Evolutionary conservation across 2,113 vertebrate genomes (phyloP).

Genomic region (Notarius quadriscutis): DNA sequence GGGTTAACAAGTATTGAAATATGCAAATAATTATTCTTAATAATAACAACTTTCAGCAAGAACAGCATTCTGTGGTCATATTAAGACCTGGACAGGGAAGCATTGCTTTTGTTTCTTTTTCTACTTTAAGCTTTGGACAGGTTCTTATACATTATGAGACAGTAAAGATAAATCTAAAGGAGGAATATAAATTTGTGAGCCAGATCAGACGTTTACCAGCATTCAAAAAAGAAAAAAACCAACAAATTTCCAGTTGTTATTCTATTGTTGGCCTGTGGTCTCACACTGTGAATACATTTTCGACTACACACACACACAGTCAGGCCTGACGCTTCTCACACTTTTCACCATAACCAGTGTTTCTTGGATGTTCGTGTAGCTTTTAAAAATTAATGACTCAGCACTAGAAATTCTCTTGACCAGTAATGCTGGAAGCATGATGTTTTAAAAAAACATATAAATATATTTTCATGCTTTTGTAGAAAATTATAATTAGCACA

Average conservation of each 20-base stretch:
- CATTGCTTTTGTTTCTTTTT: neutral
- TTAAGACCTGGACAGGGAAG: neutral
- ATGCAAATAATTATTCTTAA: too few species aligned
- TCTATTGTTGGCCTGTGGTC: conserved; percentile 20
- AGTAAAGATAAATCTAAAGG: neutral
- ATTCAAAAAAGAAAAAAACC: neutral
- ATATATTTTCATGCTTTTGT: neutral
- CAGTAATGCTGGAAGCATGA: neutral
- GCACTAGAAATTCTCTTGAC: neutral
- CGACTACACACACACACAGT: conserved; percentile 6
- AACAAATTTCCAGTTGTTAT: conserved; percentile 30
- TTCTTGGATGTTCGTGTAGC: neutral
- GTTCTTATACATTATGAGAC: neutral
- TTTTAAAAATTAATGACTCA: neutral
- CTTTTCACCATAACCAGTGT: conserved; percentile 8
- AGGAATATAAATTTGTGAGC: neutral
- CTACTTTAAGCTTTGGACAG: neutral
- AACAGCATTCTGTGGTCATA: neutral
- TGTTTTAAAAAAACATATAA: neutral
- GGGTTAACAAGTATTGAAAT: neutral
- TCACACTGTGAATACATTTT: conserved; percentile 24
- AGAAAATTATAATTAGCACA: neutral
- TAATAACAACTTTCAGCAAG: neutral
- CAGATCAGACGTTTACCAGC: neutral
- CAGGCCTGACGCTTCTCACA: conserved; percentile 1